Evolutionary conservation across 30 jellyfish, hydroid and myxozoan species (phyloP), one percentile per base, ranked within the genome.

Genomic region (Pelagia noctiluca): DNA sequence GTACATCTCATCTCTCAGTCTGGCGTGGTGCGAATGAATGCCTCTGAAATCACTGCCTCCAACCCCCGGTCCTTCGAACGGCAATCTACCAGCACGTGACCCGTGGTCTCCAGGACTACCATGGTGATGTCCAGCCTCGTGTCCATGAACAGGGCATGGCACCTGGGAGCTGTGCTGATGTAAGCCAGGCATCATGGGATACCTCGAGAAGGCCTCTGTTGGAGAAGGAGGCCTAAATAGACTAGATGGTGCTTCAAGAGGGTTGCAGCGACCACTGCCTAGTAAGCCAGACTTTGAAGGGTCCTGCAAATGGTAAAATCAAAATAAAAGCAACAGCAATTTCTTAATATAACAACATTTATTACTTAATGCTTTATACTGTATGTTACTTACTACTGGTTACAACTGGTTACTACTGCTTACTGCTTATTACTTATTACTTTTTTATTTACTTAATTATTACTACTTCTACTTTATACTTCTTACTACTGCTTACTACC

Each of bases 81-180:
- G 96, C n/a, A 94, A 72, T 28, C 97, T 64, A 28, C 86, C 95
- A 29, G 96, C 87, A 30, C 99, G 76, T 2, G 76, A 70, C 1
- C 71, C 85, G 25, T 66, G 96, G 31, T 93, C 98, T 35, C 85
- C 66, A 3, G 97, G 97, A 46, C 93, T 88, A 26, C 93, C 97
- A 50, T 82, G 99, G 35, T 68, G 99, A 38, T 87, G 97, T n/a
- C 96, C 94, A 33, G 94, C 32, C 65, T 94, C 99, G 78, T 87
- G 96, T 3, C 99, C 97, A 73, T 94, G 99, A 1, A 94, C 99
- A n/a, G 99, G 99, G 63, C 99, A 94, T 0, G 99, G 78, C 19
- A 90, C 86, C 47, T 80, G 97, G 1, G 96, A 62, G 31, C 87
- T 70, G 71, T 94, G 99, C 31, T 83, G 85, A 80, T 82, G 97